Evolutionary conservation across 2,888 invertebrate species (phyloP).

Genomic region (Arctia plantaginis): DNA sequence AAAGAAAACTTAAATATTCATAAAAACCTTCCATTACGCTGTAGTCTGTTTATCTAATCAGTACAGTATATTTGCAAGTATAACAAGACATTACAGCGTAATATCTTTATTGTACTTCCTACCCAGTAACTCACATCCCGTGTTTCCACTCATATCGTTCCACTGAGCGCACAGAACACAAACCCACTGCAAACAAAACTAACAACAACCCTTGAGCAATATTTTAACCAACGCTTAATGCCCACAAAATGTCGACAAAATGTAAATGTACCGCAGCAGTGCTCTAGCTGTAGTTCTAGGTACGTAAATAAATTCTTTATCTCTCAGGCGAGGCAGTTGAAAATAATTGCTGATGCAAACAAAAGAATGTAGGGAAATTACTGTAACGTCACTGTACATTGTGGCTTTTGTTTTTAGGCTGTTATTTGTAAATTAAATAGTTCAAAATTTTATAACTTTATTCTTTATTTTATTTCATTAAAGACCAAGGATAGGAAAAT

Average conservation of each 20-base stretch:
- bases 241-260: constrained; percentile 39
- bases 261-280: constrained; percentile 33
- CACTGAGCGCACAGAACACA: constrained; percentile 24
- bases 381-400: constrained; percentile 14
- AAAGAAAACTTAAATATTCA: not conserved
- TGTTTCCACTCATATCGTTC: constrained; percentile 19
- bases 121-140: constrained; percentile 1
- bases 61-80: not conserved
- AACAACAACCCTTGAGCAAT: constrained; percentile 38
- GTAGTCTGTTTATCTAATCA: not conserved
- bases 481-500: too few species aligned
- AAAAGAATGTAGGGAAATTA: constrained; percentile 44
- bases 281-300: constrained; percentile 41
- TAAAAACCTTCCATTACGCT: not conserved
- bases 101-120: not conserved
- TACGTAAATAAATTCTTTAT: constrained; percentile 52
- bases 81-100: not conserved
- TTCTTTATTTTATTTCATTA: too few species aligned
- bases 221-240: constrained; percentile 35
- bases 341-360: constrained; percentile 48
- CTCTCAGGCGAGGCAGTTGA: constrained; percentile 30
- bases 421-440: not conserved
- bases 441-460: not conserved
- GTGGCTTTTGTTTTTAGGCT: not conserved
- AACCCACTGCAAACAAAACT: constrained; percentile 24